These are phyloP conservation scores for Hirudinaria manillensis DNA, from an alignment of 2,888 invertebrate genomes.

Conservation along the genomic window DNA sequence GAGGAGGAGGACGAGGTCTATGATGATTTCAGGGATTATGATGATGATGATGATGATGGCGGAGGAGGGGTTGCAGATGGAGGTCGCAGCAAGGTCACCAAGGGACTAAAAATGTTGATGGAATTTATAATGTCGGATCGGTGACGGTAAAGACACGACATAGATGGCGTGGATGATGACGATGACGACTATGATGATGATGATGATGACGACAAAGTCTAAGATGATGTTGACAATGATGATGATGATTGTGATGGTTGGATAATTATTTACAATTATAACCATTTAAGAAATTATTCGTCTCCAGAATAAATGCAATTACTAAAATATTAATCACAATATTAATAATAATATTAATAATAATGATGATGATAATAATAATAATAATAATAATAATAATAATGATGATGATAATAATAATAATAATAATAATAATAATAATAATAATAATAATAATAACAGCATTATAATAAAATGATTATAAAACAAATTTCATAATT, in stretches of 20 bases:
- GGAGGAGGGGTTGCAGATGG: not conserved
- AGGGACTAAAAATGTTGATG: not conserved
- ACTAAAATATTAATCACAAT: too few species aligned
- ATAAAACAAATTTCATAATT: too few species aligned
- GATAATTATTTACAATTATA: too few species aligned
- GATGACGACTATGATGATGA: constrained; percentile 1
- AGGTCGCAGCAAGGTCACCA: not conserved
- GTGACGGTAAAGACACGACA: not conserved
- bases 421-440: not conserved
- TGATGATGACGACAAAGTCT: not conserved
- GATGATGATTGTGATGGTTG: not conserved
- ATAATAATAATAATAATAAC: not conserved
- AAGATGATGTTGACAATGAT: not conserved
- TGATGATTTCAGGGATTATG: constrained; percentile 19
- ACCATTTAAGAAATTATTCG: too few species aligned
- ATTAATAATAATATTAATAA: too few species aligned
- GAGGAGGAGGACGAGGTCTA: not conserved
- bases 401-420: not conserved
- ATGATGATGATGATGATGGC: constrained; percentile 22
- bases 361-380: not conserved
- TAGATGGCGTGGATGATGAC: not conserved
- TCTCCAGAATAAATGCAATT: too few species aligned
- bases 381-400: not conserved
- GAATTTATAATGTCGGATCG: not conserved
- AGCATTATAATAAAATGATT: not conserved